Percentiles rank a stretch among this genome's conserved stretches.
Conservation (phyloP, 2,797 vertebrate genomes). For the Astyanax mexicanus region DNA sequence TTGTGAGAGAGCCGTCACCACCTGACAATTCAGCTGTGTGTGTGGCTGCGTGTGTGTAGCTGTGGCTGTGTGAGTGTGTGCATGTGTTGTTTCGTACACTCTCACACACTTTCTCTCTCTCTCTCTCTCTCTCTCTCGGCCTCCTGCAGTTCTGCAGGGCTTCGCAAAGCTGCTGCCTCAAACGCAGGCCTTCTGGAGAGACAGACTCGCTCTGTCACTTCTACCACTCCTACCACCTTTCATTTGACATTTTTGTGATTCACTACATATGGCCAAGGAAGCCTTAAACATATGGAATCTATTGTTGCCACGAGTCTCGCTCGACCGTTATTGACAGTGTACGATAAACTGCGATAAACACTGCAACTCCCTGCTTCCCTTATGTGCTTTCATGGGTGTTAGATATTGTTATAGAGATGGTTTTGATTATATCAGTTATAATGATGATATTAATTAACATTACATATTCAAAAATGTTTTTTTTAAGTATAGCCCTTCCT, state of each 20-base stretch:
- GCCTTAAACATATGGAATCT: conserved; percentile 57
- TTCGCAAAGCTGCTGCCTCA: conserved; percentile 64
- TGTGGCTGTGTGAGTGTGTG: conserved; percentile 10
- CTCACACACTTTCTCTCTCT: conserved; percentile 25
- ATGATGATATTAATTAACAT: no score
- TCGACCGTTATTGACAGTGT: conserved; percentile 50
- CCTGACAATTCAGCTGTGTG: conserved; percentile 80
- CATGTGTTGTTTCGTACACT: conserved; percentile 10
- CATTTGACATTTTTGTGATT: conserved; percentile 48
- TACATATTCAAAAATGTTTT: no score
- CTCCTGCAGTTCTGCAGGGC: conserved; percentile 62
- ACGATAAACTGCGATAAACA: conserved; percentile 50
- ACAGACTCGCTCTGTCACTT: conserved; percentile 63
- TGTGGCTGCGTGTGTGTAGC: no score
- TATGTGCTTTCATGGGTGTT: conserved; percentile 10
- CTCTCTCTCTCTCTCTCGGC: conserved; percentile 48
- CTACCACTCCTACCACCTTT: conserved; percentile 59
- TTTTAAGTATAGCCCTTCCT: no score
- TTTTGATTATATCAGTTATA: no score
- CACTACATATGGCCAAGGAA: conserved; percentile 57
- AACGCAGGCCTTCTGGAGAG: conserved; percentile 66
- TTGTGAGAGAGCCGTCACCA: conserved; percentile 90
- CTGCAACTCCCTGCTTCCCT: conserved; percentile 26
- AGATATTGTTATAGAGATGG: no score
- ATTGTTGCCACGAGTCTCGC: conserved; percentile 42